Conservation (phyloP, 2,888 invertebrate species). For the Netelia inedita region DNA sequence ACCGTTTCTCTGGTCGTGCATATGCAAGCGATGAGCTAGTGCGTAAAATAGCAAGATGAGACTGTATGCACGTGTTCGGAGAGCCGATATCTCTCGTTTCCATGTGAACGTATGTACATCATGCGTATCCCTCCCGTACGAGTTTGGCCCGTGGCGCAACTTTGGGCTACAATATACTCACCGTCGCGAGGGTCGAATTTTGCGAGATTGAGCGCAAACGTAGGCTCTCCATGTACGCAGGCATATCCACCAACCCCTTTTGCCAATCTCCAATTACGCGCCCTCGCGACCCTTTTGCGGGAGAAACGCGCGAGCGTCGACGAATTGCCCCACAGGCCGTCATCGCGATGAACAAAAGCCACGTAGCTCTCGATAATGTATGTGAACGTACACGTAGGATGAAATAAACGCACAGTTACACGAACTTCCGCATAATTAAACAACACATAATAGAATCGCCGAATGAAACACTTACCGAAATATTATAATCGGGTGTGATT, state of each 20-base stretch:
- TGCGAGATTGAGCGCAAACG: slow-evolving; percentile 28
- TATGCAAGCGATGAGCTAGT: slow-evolving; percentile 48
- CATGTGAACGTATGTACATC: slow-evolving; percentile 15
- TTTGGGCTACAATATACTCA: slow-evolving; percentile 42
- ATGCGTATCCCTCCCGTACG: slow-evolving; percentile 1
- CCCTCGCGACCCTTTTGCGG: slow-evolving; percentile 55
- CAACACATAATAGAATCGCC: too few relatives aligned
- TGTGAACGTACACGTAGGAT: neutral
- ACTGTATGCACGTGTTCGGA: slow-evolving; percentile 44
- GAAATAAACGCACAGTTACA: too few relatives aligned
- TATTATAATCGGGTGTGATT: too few relatives aligned
- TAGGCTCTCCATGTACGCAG: neutral
- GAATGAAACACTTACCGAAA: too few relatives aligned
- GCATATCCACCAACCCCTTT: slow-evolving; percentile 10
- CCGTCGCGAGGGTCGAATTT: slow-evolving; percentile 44
- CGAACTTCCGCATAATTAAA: too few relatives aligned
- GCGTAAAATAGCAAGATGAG: slow-evolving; percentile 33
- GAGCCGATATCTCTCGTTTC: slow-evolving; percentile 62
- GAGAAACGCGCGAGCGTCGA: slow-evolving; percentile 23
- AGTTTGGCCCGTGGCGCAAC: slow-evolving; percentile 34
- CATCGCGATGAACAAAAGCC: slow-evolving; percentile 32
- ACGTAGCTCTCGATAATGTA: neutral
- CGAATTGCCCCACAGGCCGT: slow-evolving; percentile 43
- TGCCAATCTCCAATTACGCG: slow-evolving; percentile 54
- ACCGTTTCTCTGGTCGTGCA: neutral